These are phyloP conservation scores for Ptychobarbus kaznakovi DNA, from an alignment of 2,797 vertebrate species.

Conservation along the genomic window DNA sequence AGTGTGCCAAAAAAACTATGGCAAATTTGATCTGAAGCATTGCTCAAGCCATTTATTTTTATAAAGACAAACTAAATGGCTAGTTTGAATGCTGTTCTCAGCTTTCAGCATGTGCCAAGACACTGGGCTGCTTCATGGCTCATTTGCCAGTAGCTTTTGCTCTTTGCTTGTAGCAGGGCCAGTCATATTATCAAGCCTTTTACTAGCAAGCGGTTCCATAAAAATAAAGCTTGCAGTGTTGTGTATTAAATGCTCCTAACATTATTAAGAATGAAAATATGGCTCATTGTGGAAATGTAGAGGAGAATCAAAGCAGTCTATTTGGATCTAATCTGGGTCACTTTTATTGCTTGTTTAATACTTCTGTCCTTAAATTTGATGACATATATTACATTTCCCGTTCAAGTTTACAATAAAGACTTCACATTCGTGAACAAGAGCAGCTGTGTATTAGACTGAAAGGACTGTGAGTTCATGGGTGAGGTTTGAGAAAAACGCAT, in stretches of 20 bases:
- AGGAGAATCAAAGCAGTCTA: background rate
- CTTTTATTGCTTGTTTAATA: slow-evolving; percentile 35
- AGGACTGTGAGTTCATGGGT: slow-evolving; percentile 42
- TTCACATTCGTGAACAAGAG: slow-evolving; percentile 54
- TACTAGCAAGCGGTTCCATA: background rate
- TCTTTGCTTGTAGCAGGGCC: slow-evolving; percentile 1
- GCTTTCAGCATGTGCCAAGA: slow-evolving; percentile 19
- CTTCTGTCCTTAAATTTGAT: slow-evolving; percentile 21
- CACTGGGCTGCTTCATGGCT: slow-evolving; percentile 14
- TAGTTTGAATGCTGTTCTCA: background rate
- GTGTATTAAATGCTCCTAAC: background rate
- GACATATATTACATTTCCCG: slow-evolving; percentile 16
- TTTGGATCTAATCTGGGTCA: slow-evolving; percentile 17
- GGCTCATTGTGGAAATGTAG: background rate
- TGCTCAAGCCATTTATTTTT: slow-evolving; percentile 11
- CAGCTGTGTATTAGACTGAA: slow-evolving; percentile 52
- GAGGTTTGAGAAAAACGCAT: slow-evolving; percentile 27
- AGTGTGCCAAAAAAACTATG: slow-evolving; percentile 3
- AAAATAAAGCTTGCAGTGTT: slow-evolving; percentile 4
- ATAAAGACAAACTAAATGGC: slow-evolving; percentile 15
- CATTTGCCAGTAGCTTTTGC: slow-evolving; percentile 16
- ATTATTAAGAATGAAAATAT: slow-evolving; percentile 4
- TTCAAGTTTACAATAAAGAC: slow-evolving; percentile 49
- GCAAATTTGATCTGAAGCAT: slow-evolving; percentile 18
- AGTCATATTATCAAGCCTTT: slow-evolving; percentile 45